Evolutionary conservation across 2,797 vertebrate species (phyloP), one percentile per base, ranked within the genome.

Genomic region (Sarcoramphus papa): DNA sequence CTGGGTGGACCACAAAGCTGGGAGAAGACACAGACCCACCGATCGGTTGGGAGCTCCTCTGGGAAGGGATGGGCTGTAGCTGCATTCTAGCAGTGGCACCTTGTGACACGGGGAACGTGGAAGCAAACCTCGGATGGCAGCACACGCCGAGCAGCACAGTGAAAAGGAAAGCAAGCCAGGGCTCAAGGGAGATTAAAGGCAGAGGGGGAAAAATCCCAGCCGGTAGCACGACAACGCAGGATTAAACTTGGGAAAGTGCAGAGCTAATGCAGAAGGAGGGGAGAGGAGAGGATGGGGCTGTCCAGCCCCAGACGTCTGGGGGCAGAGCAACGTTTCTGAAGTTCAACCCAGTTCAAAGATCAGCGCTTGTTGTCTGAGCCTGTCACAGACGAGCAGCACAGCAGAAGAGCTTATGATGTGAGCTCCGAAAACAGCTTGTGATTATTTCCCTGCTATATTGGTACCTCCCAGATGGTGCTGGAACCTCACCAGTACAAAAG

Each of bases 81-180:
- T 53, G 57, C 11, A 6, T 59, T 85, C 78, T 27, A 54, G 30
- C 91, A 41, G 35, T 1, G 4, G 35, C 62, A 51, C 9, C 31
- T 48, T 0, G 0, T 67, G 63, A 41, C 1, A 0, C 2, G 16
- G 4, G 35, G 33, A 30, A 9, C 1, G 6, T 20, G 51, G 81
- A 41, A 41, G 40, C 22, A 57, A 89, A 89, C 30, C 41, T 80
- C 0, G 0, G 37, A 14, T 14, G 41, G 43, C 67, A 85, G 57
- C 45, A 62, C 22, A 16, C 1, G 0, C 31, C 0, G 6, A 88
- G 75, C 30, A 23, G 33, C 60, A 22, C 28, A 21, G 53, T 0
- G 0, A 33, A 31, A 59, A 79, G 30, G 37, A 82, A 64, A 96
- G 63, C 37, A 60, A 57, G 14, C 1, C 53, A 14, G 41, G 37